phyloP scores from a whole-genome alignment of 1,140 invertebrate genomes.

The Parapsyche elsis region DNA sequence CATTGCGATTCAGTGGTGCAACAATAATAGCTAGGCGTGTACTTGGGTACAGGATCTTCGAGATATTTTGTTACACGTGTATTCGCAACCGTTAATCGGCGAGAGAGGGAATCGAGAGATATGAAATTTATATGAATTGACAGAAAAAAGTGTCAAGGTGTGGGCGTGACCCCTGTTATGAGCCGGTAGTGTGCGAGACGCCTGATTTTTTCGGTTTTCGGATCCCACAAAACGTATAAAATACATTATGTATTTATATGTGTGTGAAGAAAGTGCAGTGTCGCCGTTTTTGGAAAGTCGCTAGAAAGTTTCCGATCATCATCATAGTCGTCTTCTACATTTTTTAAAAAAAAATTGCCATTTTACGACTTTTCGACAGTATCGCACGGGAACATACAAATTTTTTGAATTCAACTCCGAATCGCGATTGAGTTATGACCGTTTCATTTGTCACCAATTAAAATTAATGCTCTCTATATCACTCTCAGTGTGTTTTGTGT shows the following conservation, averaged over 20 bases:
- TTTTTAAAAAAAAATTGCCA: background rate
- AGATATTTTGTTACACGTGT: no score
- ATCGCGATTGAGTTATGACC: background rate
- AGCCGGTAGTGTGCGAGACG: background rate
- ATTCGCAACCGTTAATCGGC: no score
- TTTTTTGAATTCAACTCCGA: background rate
- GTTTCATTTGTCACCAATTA: background rate
- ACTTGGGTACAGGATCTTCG: background rate
- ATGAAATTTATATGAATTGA: background rate
- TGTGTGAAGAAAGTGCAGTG: constrained; percentile 37
- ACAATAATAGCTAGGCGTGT: background rate
- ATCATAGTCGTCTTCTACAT: background rate
- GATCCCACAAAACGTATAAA: constrained; percentile 1
- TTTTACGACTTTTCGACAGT: background rate
- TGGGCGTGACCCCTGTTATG: background rate
- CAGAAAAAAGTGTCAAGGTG: constrained; percentile 24
- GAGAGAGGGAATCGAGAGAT: no score
- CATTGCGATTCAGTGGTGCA: constrained; percentile 7
- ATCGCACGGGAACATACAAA: background rate
- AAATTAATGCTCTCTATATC: background rate
- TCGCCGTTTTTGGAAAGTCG: constrained; percentile 50
- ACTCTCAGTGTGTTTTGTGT: no score
- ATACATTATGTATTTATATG: background rate
- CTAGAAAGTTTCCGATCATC: constrained; percentile 46
- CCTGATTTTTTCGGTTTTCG: background rate